Percentiles rank a stretch among this genome's conserved stretches.
These are phyloP conservation scores for Natator depressus DNA, from an alignment of 2,113 vertebrate genomes.

Conservation along the genomic window DNA sequence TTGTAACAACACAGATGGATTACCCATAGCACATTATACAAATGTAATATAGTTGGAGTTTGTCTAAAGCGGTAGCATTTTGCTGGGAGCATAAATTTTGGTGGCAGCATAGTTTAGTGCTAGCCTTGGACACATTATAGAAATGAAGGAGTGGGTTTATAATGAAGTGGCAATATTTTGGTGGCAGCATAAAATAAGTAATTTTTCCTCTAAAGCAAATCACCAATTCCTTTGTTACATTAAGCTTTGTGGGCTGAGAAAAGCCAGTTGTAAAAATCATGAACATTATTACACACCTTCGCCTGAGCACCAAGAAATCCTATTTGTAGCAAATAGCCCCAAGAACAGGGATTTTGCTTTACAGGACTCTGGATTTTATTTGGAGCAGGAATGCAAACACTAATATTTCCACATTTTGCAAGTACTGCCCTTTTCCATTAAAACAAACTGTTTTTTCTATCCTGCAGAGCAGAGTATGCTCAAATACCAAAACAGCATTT, in stretches of 20 bases:
- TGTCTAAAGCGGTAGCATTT: conserved; percentile 8
- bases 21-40: neutral
- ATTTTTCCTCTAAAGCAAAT: neutral
- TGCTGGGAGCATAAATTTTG: conserved; percentile 6
- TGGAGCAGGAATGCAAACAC: neutral
- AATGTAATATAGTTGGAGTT: neutral
- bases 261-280: neutral
- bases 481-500: neutral
- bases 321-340: conserved; percentile 5
- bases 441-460: neutral
- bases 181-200: neutral
- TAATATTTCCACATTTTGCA: neutral
- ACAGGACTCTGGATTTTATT: neutral
- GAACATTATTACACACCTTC: neutral
- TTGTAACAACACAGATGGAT: neutral
- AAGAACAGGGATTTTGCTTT: conserved; percentile 18
- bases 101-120: neutral
- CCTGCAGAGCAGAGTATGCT: neutral
- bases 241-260: neutral
- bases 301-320: neutral
- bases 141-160: neutral
- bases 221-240: neutral
- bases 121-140: conserved; percentile 7
- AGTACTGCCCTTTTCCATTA: neutral
- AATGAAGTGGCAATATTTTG: conserved; percentile 20